Base-by-base conservation (phyloP, 2,113 vertebrate species). In the Tringa solitaria region DNA sequence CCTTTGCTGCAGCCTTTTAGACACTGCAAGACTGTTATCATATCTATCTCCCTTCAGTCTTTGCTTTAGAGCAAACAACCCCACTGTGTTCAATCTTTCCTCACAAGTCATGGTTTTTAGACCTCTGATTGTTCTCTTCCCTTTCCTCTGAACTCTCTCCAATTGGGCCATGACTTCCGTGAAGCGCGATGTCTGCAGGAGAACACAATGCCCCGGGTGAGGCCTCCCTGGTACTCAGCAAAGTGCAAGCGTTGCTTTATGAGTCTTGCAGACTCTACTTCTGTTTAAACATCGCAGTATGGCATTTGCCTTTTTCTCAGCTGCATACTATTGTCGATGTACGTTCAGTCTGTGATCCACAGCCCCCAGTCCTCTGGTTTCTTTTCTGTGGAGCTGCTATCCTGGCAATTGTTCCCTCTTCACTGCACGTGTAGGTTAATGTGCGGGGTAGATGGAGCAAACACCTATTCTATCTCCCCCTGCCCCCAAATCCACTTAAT, bases 21-120 rank as follows among this genome's bases (percentile, higher is more conserved):
- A 37, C 8, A 6, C 33, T 14, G 23, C 80, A 87, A 89, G 64
- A 27, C 68, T 61, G 81, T 68, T 96, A 73, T 51, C 76, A 7
- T 35, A 43, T 95, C 65, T 35, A 43, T 95, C 65, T 91, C 80
- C 60, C 51, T 53, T 84, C 64, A 51, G 80, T 18, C 80, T 84
- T 64, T 48, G 64, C 87, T 95, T 89, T 48, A 95, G 89, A 96
- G 87, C 76, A 91, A 84, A 95, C 82, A 95, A 57, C 70, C 94
- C 91, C 87, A 91, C 93, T 93, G 94, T 96, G 96, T 96, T 97
- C 93, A 91, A 4, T 82, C 91, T 92, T 68, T 63, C 89, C 89
- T 96, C 77, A 69, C 91, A 94, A 95, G 87, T 68, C 81, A 64
- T 76, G 74, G 80, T 72, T 92, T 94, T 94, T 30, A 96, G 84